Conservation (phyloP, 2,797 vertebrate species). For the Malurus splendens region DNA sequence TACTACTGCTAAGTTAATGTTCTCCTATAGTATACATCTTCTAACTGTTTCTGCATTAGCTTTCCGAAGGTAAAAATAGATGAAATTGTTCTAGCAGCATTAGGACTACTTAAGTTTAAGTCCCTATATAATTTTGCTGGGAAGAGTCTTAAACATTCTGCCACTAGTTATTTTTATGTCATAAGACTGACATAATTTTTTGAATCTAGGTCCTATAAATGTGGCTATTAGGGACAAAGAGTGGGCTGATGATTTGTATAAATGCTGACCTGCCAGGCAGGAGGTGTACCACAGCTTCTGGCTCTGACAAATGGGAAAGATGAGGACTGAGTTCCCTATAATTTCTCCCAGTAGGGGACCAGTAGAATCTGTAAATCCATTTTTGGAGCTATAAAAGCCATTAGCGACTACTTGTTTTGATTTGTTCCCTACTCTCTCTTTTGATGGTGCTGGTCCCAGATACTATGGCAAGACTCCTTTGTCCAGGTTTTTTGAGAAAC, state of each 20-base stretch:
- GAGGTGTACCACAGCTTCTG: not conserved
- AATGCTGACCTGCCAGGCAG: not conserved
- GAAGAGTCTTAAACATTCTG: not conserved
- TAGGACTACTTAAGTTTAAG: not conserved
- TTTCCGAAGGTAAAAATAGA: not conserved
- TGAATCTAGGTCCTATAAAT: not conserved
- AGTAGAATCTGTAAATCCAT: not conserved
- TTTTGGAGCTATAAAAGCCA: not conserved
- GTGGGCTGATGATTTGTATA: not conserved
- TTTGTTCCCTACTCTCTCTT: not conserved
- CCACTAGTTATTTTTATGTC: not conserved
- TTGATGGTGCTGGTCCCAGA: not conserved
- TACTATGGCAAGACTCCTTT: not conserved
- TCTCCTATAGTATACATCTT: not conserved
- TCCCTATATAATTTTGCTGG: not conserved
- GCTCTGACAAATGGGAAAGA: not conserved
- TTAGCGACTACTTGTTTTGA: not conserved
- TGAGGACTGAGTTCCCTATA: not conserved
- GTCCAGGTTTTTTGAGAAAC: not conserved
- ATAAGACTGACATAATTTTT: not conserved
- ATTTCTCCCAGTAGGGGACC: not conserved
- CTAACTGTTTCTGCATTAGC: not conserved
- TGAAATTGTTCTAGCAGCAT: not conserved
- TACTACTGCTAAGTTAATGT: not conserved
- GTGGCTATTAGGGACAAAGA: not conserved